Conservation (phyloP, 2,113 vertebrate species). For the Seriola rivoliana region DNA sequence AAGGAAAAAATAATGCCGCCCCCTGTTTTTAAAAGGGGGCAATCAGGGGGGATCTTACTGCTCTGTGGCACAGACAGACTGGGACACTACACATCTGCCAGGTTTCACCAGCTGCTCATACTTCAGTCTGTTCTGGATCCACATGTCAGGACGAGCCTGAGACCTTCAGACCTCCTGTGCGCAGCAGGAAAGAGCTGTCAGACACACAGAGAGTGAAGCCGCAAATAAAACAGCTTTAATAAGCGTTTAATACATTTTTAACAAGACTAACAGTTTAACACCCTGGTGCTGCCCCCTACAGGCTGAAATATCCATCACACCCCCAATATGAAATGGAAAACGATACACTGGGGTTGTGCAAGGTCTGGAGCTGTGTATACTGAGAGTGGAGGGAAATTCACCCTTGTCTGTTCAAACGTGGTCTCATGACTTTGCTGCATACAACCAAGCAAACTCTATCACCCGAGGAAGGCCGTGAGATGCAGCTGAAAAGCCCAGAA, state of each 20-base stretch:
- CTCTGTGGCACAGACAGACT: not conserved
- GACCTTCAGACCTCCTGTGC: not conserved
- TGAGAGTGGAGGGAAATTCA: too few species aligned
- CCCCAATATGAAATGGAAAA: too few species aligned
- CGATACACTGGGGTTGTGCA: too few species aligned
- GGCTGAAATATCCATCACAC: not conserved
- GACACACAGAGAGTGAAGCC: not conserved
- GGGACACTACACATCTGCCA: not conserved
- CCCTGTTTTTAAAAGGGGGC: conserved; percentile 9
- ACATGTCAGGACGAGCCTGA: not conserved
- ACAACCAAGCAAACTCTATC: too few species aligned
- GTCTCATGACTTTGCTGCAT: too few species aligned
- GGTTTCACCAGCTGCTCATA: conserved; percentile 39
- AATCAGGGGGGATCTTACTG: conserved; percentile 34
- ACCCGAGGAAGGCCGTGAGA: too few species aligned
- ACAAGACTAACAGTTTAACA: not conserved
- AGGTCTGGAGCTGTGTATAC: too few species aligned
- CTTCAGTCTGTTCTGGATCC: not conserved
- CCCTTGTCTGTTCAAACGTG: too few species aligned
- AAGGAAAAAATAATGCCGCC: not conserved
- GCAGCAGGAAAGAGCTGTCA: not conserved
- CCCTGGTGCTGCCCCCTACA: not conserved
- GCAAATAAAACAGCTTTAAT: not conserved
- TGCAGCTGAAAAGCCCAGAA: not conserved
- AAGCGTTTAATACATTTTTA: not conserved